These are phyloP conservation scores for Nysson spinosus DNA, from an alignment of 2,888 invertebrate genomes.

Conservation along the genomic window DNA sequence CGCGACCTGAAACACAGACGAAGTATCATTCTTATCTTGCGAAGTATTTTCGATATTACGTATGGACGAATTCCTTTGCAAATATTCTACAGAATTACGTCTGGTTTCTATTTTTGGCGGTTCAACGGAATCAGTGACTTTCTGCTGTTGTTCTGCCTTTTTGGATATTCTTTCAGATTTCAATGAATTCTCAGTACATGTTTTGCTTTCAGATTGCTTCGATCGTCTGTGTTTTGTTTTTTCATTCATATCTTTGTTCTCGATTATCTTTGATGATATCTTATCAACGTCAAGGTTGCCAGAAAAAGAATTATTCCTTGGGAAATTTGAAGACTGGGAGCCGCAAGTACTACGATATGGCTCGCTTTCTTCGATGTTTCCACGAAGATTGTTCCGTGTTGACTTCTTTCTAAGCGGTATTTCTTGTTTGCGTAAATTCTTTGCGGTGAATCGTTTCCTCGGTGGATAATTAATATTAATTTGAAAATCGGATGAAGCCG, in stretches of 20 bases:
- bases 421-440: not conserved
- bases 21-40: conserved; percentile 27
- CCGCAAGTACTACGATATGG: not conserved
- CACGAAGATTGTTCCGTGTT: not conserved
- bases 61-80: not conserved
- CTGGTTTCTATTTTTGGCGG: too few relatives aligned
- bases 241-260: not conserved
- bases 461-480: not conserved
- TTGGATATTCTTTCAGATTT: not conserved
- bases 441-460: not conserved
- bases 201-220: not conserved
- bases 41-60: conserved; percentile 14
- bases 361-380: not conserved
- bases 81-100: not conserved
- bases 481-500: not conserved
- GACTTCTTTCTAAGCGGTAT: not conserved
- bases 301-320: not conserved
- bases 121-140: not conserved
- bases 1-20: conserved; percentile 40
- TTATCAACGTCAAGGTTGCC: not conserved
- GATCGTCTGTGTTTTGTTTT: not conserved
- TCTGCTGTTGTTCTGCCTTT: not conserved
- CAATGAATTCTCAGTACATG: not conserved
- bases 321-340: not conserved
- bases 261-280: not conserved